A percentile compares a stretch with the other conserved stretches of the same genome.
Evolutionary conservation across 2,113 vertebrate genomes (phyloP).

Genomic region (Anguilla japonica): DNA sequence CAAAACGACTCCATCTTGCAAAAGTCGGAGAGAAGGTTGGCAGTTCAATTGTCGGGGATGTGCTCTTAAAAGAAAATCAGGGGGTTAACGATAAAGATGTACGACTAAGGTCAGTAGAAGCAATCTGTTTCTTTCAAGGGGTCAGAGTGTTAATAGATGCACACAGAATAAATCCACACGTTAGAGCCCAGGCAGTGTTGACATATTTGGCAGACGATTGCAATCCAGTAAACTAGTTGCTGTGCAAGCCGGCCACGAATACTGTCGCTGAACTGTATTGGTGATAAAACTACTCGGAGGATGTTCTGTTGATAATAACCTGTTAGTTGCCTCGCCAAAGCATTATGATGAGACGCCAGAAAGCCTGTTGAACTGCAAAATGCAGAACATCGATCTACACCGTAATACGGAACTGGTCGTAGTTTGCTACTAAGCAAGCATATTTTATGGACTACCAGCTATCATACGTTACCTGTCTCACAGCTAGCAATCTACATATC

Average conservation of each 20-base stretch:
- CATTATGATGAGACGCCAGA: no score
- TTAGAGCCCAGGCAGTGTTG: neutral
- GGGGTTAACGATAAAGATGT: neutral
- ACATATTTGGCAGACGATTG: neutral
- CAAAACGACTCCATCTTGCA: constrained; percentile 26
- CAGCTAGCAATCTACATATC: no score
- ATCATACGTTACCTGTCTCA: no score
- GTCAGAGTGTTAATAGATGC: neutral
- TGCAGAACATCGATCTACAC: neutral
- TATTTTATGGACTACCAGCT: no score
- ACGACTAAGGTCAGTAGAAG: neutral
- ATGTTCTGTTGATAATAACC: neutral
- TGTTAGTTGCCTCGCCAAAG: neutral
- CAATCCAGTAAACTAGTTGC: neutral
- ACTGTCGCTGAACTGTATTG: neutral
- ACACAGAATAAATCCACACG: neutral
- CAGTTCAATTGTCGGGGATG: neutral
- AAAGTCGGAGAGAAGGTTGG: neutral
- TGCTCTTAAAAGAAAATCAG: neutral
- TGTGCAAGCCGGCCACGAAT: no score
- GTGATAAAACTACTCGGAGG: no score
- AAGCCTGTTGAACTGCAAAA: neutral
- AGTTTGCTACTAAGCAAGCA: no score
- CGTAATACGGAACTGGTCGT: no score
- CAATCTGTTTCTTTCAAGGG: neutral